phyloP scores from a whole-genome alignment of 2,888 invertebrate species.

The Parnassius mnemosyne region DNA sequence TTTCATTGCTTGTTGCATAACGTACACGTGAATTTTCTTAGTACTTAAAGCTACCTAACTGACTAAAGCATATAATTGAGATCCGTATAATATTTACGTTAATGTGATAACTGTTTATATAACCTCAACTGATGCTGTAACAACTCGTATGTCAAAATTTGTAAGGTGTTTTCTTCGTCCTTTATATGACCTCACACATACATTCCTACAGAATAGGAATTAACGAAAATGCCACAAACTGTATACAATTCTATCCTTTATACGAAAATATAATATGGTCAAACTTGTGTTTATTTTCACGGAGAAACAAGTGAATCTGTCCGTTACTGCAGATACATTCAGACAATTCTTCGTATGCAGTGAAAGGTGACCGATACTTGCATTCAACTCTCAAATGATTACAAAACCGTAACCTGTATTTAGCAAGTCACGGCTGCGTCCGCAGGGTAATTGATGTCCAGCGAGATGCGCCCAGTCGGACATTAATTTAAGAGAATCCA shows the following conservation, averaged over 20 bases:
- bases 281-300: conserved; percentile 1
- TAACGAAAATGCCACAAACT: not conserved
- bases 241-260: not conserved
- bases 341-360: conserved; percentile 13
- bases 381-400: conserved; percentile 23
- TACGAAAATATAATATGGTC: not conserved
- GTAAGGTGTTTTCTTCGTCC: not conserved
- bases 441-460: conserved; percentile 1
- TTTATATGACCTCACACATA: not conserved
- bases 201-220: not conserved
- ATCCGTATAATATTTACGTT: not conserved
- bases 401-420: conserved; percentile 24
- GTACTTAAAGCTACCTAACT: too few relatives aligned
- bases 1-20: not conserved
- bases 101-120: not conserved
- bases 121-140: not conserved
- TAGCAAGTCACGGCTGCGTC: conserved; percentile 1
- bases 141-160: not conserved
- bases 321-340: conserved; percentile 4
- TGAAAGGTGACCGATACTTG: conserved; percentile 25
- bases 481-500: not conserved
- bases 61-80: not conserved
- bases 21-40: not conserved
- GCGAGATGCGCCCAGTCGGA: conserved; percentile 1
- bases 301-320: conserved; percentile 1